Conservation (phyloP, 2,797 vertebrate species). For the Eulemur coronatus region DNA sequence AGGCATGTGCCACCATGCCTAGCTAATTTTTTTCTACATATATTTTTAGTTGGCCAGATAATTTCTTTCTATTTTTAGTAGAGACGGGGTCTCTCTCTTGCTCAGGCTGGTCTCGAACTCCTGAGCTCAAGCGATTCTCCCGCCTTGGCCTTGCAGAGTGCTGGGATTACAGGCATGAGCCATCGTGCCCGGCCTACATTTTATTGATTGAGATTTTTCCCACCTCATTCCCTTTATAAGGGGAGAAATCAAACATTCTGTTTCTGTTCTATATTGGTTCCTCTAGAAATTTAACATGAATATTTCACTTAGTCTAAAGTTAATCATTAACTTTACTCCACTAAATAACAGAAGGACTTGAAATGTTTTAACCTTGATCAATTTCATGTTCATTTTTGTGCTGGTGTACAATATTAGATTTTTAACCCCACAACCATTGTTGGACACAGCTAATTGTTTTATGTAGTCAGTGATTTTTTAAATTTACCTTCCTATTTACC, state of each 20-base stretch:
- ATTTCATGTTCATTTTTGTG: not conserved
- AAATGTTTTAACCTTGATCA: constrained; percentile 1
- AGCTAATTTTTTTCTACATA: too few species aligned
- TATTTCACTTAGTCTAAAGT: not conserved
- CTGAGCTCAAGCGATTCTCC: too few species aligned
- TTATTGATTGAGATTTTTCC: not conserved
- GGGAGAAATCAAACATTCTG: not conserved
- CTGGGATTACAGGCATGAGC: too few species aligned
- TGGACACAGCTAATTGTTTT: not conserved
- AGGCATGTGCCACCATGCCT: too few species aligned
- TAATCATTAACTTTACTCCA: not conserved
- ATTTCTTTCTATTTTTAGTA: too few species aligned
- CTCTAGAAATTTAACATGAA: not conserved
- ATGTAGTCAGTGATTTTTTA: not conserved
- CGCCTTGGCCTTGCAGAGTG: too few species aligned
- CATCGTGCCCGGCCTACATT: not conserved
- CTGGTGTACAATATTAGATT: not conserved
- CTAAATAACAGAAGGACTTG: not conserved
- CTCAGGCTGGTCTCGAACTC: too few species aligned
- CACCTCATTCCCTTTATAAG: not conserved
- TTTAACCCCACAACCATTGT: not conserved
- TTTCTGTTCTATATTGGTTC: not conserved
- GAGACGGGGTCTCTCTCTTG: too few species aligned
- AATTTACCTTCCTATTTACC: not conserved
- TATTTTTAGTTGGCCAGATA: too few species aligned